These are phyloP conservation scores for Deilephila porcellus DNA, from an alignment of 2,888 invertebrate species.

Conservation along the genomic window DNA sequence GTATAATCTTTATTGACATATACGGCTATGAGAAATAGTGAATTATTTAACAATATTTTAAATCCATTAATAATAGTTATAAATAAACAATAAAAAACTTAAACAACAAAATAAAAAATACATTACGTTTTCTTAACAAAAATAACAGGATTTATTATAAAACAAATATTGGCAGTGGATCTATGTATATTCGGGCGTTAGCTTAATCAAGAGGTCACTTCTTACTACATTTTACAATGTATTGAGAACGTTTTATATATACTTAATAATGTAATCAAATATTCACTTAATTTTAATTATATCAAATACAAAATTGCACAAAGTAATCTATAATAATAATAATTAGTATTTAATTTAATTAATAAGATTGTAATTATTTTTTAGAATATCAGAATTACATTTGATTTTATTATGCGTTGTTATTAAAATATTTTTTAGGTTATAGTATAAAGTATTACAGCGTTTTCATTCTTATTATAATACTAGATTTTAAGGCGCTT, in stretches of 20 bases:
- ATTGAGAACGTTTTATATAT: conserved; percentile 61
- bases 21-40: neutral
- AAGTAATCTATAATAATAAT: conserved; percentile 52
- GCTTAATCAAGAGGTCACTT: conserved; percentile 48
- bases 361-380: neutral
- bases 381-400: conserved; percentile 27
- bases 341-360: conserved; percentile 23
- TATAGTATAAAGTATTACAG: conserved; percentile 40
- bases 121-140: neutral
- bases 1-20: neutral
- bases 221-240: conserved; percentile 60
- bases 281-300: conserved; percentile 21
- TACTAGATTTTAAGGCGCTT: conserved; percentile 1
- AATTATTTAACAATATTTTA: neutral
- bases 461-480: conserved; percentile 70
- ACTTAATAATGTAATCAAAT: conserved; percentile 1
- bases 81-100: neutral
- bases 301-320: conserved; percentile 64
- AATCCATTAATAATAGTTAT: neutral
- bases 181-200: conserved; percentile 28
- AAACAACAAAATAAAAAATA: neutral
- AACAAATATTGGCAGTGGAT: neutral
- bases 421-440: neutral
- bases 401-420: conserved; percentile 12
- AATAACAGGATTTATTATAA: neutral